Conservation (phyloP, 35 echinoderm and acorn worm species). For the Ophioderma brevispina region DNA sequence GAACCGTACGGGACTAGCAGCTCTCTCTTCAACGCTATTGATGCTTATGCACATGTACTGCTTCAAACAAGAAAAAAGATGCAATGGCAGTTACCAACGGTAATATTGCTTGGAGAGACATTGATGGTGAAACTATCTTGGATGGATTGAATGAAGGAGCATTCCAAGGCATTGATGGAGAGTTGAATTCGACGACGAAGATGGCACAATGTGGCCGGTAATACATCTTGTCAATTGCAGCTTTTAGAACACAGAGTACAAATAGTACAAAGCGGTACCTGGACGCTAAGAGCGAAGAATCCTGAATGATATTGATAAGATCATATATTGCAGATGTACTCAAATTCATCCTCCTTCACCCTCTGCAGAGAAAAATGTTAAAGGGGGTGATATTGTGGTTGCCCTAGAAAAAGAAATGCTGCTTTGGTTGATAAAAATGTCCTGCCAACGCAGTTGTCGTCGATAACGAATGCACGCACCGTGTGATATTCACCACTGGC, state of each 20-base stretch:
- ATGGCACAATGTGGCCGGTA: slow-evolving; percentile 17
- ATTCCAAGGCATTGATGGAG: slow-evolving; percentile 12
- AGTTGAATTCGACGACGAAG: slow-evolving; percentile 24
- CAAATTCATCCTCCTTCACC: neutral
- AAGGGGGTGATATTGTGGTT: neutral
- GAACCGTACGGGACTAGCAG: neutral
- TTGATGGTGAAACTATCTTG: neutral
- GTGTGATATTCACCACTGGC: slow-evolving; percentile 1
- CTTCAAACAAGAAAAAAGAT: neutral
- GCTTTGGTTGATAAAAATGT: slow-evolving; percentile 20
- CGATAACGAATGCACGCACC: neutral
- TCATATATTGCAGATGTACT: neutral
- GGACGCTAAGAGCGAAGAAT: neutral
- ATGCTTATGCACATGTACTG: slow-evolving; percentile 23
- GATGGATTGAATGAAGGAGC: neutral
- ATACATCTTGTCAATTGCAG: slow-evolving; percentile 17
- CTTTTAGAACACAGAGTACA: neutral
- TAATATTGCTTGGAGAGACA: neutral
- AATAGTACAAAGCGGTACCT: slow-evolving; percentile 2
- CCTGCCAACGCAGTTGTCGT: neutral
- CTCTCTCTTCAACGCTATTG: slow-evolving; percentile 22
- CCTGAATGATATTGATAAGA: neutral
- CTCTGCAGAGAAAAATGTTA: slow-evolving; percentile 10
- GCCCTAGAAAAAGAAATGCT: slow-evolving; percentile 14
- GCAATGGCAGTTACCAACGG: neutral